phyloP scores from a whole-genome alignment of 2,113 vertebrate species.

The Osmerus mordax region DNA sequence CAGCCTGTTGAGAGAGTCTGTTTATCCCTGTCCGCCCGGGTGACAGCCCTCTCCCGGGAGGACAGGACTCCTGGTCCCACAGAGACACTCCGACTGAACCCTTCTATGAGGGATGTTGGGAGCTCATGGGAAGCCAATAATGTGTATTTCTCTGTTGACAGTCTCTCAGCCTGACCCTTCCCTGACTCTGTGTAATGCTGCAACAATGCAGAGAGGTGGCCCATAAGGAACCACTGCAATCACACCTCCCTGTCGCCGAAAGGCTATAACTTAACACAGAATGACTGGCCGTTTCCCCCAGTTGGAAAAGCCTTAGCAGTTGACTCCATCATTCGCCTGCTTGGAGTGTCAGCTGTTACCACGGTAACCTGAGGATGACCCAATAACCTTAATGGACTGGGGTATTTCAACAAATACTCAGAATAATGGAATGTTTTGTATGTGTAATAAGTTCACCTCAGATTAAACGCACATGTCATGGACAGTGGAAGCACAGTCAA shows the following conservation, averaged over 20 bases:
- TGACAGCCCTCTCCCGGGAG: background rate
- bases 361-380: constrained; percentile 28
- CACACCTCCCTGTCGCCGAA: constrained; percentile 58
- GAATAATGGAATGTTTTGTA: constrained; percentile 55
- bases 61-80: constrained; percentile 1
- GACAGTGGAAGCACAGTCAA: constrained; percentile 37
- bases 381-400: constrained; percentile 32
- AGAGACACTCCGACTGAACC: constrained; percentile 28
- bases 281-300: constrained; percentile 48
- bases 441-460: constrained; percentile 30
- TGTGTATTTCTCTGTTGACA: constrained; percentile 29
- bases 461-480: constrained; percentile 45
- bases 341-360: constrained; percentile 22
- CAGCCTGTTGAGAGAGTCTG: background rate
- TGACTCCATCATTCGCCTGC: constrained; percentile 35
- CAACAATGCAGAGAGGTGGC: constrained; percentile 56
- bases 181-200: constrained; percentile 58
- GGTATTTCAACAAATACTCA: constrained; percentile 36
- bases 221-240: constrained; percentile 55
- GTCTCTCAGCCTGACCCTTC: constrained; percentile 51
- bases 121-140: constrained; percentile 14
- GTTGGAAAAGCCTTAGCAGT: constrained; percentile 29
- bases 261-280: constrained; percentile 52
- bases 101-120: constrained; percentile 32
- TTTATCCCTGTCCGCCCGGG: background rate